These are phyloP conservation scores for Bufo bufo DNA, from an alignment of 2,113 vertebrate species.

Conservation along the genomic window DNA sequence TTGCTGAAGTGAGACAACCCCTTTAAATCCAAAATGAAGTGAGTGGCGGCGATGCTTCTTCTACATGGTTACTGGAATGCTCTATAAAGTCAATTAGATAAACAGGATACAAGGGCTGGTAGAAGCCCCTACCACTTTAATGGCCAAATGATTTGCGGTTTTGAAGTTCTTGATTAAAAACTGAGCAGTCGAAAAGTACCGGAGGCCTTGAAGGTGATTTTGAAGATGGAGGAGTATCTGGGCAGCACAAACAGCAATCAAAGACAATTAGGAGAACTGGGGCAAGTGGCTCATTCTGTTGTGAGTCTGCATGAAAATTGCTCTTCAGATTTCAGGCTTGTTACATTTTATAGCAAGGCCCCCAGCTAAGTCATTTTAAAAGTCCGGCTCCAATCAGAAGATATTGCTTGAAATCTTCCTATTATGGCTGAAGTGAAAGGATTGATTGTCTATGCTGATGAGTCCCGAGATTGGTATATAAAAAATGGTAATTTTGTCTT, in stretches of 20 bases:
- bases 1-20: neutral
- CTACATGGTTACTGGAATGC: conserved; percentile 64
- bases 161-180: conserved; percentile 73
- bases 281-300: conserved; percentile 75
- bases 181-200: conserved; percentile 65
- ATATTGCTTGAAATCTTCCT: conserved; percentile 76
- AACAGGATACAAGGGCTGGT: conserved; percentile 67
- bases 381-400: conserved; percentile 78
- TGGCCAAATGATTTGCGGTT: conserved; percentile 67
- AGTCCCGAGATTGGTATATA: conserved; percentile 75
- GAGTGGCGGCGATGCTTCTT: conserved; percentile 62
- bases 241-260: conserved; percentile 79
- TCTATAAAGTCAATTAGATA: conserved; percentile 72
- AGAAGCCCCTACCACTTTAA: conserved; percentile 62
- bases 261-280: conserved; percentile 79
- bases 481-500: conserved; percentile 71
- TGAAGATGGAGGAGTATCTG: conserved; percentile 67
- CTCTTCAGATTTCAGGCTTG: conserved; percentile 71
- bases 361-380: conserved; percentile 75
- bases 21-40: conserved; percentile 64
- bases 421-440: conserved; percentile 76
- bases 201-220: conserved; percentile 74
- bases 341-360: conserved; percentile 77
- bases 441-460: conserved; percentile 80
- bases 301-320: conserved; percentile 73